Evolutionary conservation across 2,797 vertebrate species (phyloP).

Genomic region (Thaleichthys pacificus): DNA sequence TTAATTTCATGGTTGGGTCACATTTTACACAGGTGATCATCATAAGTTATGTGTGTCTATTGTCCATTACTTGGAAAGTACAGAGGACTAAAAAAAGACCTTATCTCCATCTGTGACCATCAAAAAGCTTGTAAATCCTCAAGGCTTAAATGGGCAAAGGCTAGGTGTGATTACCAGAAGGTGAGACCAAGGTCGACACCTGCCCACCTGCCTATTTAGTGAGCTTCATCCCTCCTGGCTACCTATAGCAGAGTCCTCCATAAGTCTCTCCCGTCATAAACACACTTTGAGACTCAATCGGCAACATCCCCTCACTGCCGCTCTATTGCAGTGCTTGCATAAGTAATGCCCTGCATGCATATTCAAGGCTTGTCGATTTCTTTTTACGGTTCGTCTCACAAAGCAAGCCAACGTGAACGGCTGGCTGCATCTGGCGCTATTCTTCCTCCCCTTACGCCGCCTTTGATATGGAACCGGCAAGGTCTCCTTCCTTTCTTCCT

Average conservation of each 20-base stretch:
- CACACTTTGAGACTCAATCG: conserved; percentile 58
- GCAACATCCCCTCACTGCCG: conserved; percentile 33
- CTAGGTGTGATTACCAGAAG: no score
- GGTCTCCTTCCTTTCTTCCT: conserved; percentile 60
- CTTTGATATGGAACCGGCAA: conserved; percentile 69
- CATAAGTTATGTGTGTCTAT: not conserved
- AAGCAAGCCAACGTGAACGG: conserved; percentile 47
- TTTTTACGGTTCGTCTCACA: conserved; percentile 51
- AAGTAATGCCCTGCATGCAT: conserved; percentile 61
- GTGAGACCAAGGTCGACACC: not conserved
- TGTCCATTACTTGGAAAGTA: not conserved
- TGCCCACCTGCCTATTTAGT: no score
- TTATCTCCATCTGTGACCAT: not conserved
- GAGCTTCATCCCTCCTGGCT: conserved; percentile 11
- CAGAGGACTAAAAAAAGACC: not conserved
- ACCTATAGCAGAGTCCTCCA: conserved; percentile 36
- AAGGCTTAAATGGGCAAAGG: not conserved
- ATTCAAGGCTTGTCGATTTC: conserved; percentile 55
- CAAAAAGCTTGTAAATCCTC: not conserved
- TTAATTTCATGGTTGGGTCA: not conserved
- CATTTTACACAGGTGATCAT: not conserved
- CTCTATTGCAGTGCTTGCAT: conserved; percentile 45
- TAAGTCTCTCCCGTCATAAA: conserved; percentile 16
- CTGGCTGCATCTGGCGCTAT: conserved; percentile 70
- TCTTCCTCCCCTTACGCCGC: conserved; percentile 50